Evolutionary conservation across 2,888 invertebrate genomes (phyloP).

Genomic region (Hyalella azteca): DNA sequence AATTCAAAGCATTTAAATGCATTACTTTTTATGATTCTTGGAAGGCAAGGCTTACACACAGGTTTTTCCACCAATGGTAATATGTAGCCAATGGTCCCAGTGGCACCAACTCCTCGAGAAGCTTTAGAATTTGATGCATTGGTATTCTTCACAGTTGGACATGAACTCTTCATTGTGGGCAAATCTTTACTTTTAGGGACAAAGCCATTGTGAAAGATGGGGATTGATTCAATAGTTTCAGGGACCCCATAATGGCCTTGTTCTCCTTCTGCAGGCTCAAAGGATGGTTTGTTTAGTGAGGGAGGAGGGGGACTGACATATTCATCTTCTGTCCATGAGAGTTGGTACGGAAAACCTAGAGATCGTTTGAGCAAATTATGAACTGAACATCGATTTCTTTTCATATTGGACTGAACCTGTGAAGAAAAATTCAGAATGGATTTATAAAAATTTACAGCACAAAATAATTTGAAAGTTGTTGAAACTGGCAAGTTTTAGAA

Average conservation of each 20-base stretch:
- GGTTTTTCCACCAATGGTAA: not conserved
- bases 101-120: not conserved
- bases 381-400: not conserved
- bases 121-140: not conserved
- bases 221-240: too few species aligned
- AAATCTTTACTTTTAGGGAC: not conserved
- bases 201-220: not conserved
- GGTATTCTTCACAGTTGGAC: not conserved
- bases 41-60: not conserved
- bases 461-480: too few species aligned
- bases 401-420: not conserved
- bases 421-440: not conserved
- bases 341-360: not conserved
- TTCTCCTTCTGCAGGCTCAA: not conserved
- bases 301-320: not conserved
- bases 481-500: too few species aligned
- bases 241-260: conserved; percentile 1
- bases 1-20: not conserved
- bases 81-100: not conserved
- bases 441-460: too few species aligned
- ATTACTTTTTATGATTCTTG: not conserved
- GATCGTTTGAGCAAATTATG: conserved; percentile 12
- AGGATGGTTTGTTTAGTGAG: not conserved
- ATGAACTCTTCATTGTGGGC: not conserved
- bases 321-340: not conserved